These are phyloP conservation scores for Sciaenops ocellatus DNA, from an alignment of 2,797 vertebrate species.

Conservation along the genomic window DNA sequence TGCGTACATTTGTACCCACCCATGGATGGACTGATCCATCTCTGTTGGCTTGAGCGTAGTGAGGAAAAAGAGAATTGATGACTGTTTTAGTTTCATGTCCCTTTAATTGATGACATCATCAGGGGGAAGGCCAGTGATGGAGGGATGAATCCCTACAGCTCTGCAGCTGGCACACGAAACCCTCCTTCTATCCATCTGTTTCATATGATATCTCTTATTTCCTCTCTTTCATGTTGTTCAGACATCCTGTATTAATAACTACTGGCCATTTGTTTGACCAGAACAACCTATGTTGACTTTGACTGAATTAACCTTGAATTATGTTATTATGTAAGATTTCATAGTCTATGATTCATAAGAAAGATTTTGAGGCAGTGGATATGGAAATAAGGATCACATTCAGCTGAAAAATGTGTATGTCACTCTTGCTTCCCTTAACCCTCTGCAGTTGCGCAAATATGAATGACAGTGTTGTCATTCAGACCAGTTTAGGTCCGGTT, in stretches of 20 bases:
- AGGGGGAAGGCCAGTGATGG: conserved; percentile 61
- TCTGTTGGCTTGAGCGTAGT: conserved; percentile 31
- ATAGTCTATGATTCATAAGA: not conserved
- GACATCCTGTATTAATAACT: not conserved
- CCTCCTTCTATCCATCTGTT: conserved; percentile 42
- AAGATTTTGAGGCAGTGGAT: conserved; percentile 3
- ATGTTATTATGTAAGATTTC: conserved; percentile 42
- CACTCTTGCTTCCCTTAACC: not conserved
- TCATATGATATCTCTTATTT: conserved; percentile 26
- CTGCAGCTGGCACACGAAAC: conserved; percentile 64
- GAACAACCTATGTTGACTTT: conserved; percentile 6
- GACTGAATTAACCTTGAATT: conserved; percentile 37
- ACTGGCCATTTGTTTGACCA: not conserved
- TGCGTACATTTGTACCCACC: conserved; percentile 15
- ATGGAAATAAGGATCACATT: not conserved
- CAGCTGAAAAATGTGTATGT: not conserved
- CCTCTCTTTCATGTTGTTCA: not conserved
- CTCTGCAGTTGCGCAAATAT: not conserved
- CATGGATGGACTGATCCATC: conserved; percentile 38
- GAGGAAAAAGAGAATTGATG: conserved; percentile 51
- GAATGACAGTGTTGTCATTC: conserved; percentile 19
- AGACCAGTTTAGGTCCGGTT: conserved; percentile 36
- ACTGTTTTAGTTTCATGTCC: conserved; percentile 70
- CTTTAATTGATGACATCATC: conserved; percentile 83
- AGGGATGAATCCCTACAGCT: conserved; percentile 66